Evolutionary conservation across 64 coral and sea anemone genomes (phyloP).

Genomic region (Dendrophyllia cribrosa): DNA sequence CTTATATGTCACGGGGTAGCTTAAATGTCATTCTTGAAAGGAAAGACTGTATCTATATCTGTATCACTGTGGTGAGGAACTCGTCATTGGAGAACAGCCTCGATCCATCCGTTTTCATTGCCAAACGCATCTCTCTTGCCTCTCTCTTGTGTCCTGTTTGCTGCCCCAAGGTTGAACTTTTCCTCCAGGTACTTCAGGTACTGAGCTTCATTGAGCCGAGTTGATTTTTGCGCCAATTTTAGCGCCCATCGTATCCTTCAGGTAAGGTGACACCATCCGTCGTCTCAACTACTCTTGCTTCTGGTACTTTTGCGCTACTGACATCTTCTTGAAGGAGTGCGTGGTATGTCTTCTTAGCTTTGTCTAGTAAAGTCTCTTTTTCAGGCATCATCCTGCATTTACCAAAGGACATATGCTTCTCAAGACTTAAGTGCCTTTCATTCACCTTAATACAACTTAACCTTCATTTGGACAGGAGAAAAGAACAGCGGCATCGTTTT

Average conservation of each 20-base stretch:
- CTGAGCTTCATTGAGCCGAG: constrained; percentile 39
- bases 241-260: neutral
- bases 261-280: too few species aligned
- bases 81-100: constrained; percentile 51
- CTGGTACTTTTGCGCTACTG: too few species aligned
- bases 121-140: constrained; percentile 35
- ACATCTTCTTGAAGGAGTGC: too few species aligned
- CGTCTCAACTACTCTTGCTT: too few species aligned
- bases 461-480: too few species aligned
- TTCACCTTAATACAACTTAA: too few species aligned
- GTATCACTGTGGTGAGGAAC: constrained; percentile 52
- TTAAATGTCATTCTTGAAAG: constrained; percentile 76
- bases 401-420: too few species aligned
- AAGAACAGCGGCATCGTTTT: too few species aligned
- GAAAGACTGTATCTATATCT: constrained; percentile 54
- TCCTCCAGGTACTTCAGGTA: constrained; percentile 42
- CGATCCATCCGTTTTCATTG: constrained; percentile 9
- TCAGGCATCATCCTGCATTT: neutral
- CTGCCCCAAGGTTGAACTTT: constrained; percentile 42
- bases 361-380: too few species aligned
- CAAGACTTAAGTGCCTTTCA: too few species aligned
- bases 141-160: constrained; percentile 18
- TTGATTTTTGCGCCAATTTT: neutral
- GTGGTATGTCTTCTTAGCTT: too few species aligned
- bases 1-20: too few species aligned